Conservation (phyloP, 2,113 vertebrate species). For the Oxyura jamaicensis region DNA sequence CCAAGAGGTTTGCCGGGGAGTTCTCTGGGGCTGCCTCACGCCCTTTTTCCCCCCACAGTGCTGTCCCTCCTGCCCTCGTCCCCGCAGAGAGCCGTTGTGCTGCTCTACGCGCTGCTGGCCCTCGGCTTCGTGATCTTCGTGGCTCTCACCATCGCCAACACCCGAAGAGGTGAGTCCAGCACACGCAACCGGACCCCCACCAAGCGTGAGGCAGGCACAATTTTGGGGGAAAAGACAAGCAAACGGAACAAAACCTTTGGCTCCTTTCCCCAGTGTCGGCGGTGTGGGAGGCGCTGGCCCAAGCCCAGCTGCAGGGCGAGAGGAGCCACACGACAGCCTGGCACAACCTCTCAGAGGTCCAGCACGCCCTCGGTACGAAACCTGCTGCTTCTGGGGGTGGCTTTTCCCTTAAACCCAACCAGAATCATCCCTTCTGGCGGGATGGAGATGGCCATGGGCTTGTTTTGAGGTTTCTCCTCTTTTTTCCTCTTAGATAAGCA, state of each 20-base stretch:
- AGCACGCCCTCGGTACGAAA: neutral
- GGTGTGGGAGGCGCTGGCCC: neutral
- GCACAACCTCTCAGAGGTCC: neutral
- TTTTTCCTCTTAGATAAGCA: neutral
- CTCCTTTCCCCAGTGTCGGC: neutral
- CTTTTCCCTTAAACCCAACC: accelerated
- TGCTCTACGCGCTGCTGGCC: neutral
- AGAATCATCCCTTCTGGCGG: accelerated
- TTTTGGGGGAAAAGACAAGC: neutral
- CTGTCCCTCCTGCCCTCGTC: neutral
- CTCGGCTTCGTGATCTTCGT: neutral
- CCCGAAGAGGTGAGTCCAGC: neutral
- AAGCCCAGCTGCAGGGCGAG: neutral
- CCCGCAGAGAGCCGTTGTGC: accelerated
- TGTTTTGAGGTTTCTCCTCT: neutral
- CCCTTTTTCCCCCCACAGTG: neutral
- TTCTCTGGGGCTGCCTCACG: neutral
- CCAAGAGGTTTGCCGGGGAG: too few relatives aligned
- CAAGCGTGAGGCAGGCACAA: accelerated
- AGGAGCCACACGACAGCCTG: accelerated
- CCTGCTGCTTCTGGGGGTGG: accelerated
- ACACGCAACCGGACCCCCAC: too few relatives aligned
- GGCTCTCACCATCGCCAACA: neutral
- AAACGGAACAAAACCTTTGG: neutral
- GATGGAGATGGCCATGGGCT: neutral